Conservation (phyloP, 2,113 vertebrate species). For the Hypomesus transpacificus region DNA sequence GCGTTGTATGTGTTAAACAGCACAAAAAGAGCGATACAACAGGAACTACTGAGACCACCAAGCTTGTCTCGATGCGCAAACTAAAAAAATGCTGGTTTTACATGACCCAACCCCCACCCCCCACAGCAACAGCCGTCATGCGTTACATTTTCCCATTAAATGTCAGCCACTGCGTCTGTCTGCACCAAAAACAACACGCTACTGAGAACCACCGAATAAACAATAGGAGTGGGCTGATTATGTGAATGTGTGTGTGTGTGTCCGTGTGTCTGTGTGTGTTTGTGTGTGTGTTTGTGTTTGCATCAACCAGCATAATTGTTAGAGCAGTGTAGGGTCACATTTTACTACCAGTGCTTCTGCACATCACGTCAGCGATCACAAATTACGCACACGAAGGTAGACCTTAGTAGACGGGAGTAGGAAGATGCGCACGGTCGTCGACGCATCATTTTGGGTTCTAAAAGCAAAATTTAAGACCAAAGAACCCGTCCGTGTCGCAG, state of each 20-base stretch:
- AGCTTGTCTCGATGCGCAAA: background rate
- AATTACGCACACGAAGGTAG: conserved; percentile 38
- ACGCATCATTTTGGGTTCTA: conserved; percentile 23
- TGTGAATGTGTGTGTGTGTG: no score
- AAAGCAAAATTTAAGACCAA: conserved; percentile 20
- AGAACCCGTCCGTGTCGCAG: conserved; percentile 47
- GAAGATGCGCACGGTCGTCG: background rate
- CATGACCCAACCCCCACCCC: conserved; percentile 29
- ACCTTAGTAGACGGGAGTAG: background rate
- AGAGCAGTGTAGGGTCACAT: conserved; percentile 38
- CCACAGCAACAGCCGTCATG: conserved; percentile 46
- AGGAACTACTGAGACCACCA: no score
- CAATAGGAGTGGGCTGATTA: conserved; percentile 13
- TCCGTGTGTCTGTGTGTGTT: no score
- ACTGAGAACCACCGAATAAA: conserved; percentile 28
- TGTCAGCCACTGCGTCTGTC: conserved; percentile 68
- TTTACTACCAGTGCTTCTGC: conserved; percentile 35
- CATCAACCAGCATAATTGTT: background rate
- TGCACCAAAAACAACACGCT: conserved; percentile 51
- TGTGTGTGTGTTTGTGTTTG: no score
- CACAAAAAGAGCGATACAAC: no score
- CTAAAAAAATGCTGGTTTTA: no score
- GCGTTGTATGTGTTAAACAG: background rate
- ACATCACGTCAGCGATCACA: conserved; percentile 31
- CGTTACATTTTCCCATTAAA: conserved; percentile 51